These are phyloP conservation scores for Archilochus colubris DNA, from an alignment of 2,113 vertebrate species.

Conservation along the genomic window DNA sequence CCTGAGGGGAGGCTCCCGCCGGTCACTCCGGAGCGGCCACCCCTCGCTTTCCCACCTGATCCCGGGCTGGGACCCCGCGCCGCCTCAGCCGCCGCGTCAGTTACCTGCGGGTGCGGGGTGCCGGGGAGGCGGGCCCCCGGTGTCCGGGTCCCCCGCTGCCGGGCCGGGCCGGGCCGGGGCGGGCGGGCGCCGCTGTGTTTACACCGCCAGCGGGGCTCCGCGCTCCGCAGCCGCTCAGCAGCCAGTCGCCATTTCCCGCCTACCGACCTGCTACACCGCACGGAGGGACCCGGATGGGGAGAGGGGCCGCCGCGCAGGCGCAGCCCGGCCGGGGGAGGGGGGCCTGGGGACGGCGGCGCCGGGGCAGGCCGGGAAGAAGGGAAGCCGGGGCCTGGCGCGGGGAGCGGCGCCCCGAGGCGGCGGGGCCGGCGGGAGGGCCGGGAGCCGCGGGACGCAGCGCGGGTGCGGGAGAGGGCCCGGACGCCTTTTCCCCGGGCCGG, in stretches of 20 bases:
- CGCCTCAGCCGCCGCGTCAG: conserved; percentile 7
- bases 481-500: background rate
- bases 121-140: background rate
- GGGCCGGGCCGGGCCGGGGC: background rate
- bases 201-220: conserved; percentile 43
- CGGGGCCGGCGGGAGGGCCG: background rate
- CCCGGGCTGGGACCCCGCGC: conserved; percentile 32
- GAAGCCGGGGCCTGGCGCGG: background rate
- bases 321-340: background rate
- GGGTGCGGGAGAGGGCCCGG: background rate
- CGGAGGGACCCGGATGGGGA: conserved; percentile 89
- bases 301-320: conserved; percentile 75
- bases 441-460: background rate
- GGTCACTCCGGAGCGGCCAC: background rate
- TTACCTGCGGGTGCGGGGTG: conserved; percentile 62
- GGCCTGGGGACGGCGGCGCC: background rate
- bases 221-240: conserved; percentile 77
- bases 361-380: background rate
- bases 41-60: background rate
- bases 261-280: conserved; percentile 85
- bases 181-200: conserved; percentile 38
- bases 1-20: background rate
- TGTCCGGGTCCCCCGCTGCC: conserved; percentile 37
- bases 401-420: background rate
- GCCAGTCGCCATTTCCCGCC: conserved; percentile 98